These are phyloP conservation scores for Triplophysa rosa DNA, from an alignment of 2,113 vertebrate genomes.

Conservation along the genomic window DNA sequence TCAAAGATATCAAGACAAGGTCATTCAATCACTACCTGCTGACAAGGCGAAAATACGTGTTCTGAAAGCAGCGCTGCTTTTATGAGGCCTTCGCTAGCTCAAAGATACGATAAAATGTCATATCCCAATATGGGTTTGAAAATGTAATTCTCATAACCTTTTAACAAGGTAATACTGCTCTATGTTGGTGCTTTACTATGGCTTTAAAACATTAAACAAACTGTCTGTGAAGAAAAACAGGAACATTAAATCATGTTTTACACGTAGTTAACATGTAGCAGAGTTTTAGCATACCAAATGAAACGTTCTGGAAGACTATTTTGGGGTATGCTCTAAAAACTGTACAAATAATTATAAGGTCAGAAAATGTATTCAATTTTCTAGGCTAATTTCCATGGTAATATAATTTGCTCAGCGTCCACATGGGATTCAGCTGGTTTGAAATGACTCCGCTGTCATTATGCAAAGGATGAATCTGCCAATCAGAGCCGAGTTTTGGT, in stretches of 20 bases:
- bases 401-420: constrained; percentile 50
- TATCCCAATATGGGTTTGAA: neutral
- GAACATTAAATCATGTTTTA: neutral
- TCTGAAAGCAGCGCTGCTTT: constrained; percentile 27
- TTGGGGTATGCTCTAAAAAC: constrained; percentile 46
- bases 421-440: constrained; percentile 45
- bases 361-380: constrained; percentile 53
- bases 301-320: constrained; percentile 28
- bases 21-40: constrained; percentile 47
- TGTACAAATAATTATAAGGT: constrained; percentile 56
- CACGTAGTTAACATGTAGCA: neutral
- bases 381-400: constrained; percentile 55
- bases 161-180: neutral
- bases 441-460: constrained; percentile 38
- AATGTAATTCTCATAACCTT: constrained; percentile 14
- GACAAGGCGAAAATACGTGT: constrained; percentile 40
- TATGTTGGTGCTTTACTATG: neutral
- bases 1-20: constrained; percentile 47
- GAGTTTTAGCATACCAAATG: neutral
- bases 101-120: constrained; percentile 22
- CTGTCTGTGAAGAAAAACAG: neutral
- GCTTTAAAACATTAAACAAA: neutral
- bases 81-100: constrained; percentile 23
- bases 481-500: constrained; percentile 31
- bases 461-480: constrained; percentile 38